phyloP scores from a whole-genome alignment of 2,888 invertebrate genomes.

The Nymphalis polychloros region DNA sequence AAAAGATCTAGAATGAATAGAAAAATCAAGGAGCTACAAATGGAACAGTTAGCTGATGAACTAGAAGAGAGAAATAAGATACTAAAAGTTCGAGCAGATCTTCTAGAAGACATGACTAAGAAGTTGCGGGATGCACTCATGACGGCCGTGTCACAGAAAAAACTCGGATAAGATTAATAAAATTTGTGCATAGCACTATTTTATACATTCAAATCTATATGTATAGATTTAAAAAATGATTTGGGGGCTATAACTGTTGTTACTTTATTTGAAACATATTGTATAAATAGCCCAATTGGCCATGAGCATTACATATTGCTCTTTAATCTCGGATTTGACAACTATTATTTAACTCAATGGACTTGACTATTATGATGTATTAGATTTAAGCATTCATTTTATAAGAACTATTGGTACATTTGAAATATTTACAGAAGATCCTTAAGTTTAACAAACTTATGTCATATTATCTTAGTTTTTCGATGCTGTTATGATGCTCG shows the following conservation, averaged over 20 bases:
- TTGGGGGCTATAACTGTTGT: constrained; percentile 21
- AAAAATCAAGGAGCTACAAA: constrained; percentile 82
- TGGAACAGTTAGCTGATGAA: constrained; percentile 76
- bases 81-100: constrained; percentile 84
- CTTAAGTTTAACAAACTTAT: constrained; percentile 35
- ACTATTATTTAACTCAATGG: constrained; percentile 30
- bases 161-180: constrained; percentile 43
- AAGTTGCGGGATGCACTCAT: constrained; percentile 85
- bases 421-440: constrained; percentile 40
- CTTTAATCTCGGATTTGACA: constrained; percentile 35
- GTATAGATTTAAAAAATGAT: constrained; percentile 45
- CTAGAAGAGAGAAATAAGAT: constrained; percentile 84
- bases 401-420: constrained; percentile 33
- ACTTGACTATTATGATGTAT: constrained; percentile 36
- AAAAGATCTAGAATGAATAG: constrained; percentile 87
- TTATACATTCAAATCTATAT: constrained; percentile 44
- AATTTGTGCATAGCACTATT: constrained; percentile 30
- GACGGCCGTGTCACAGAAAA: constrained; percentile 83
- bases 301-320: constrained; percentile 23
- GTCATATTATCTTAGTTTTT: constrained; percentile 34
- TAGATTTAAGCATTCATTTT: constrained; percentile 38
- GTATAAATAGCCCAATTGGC: constrained; percentile 7
- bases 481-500: constrained; percentile 36
- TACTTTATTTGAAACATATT: constrained; percentile 19
- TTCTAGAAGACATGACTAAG: constrained; percentile 85